Percentiles rank a stretch among this genome's conserved stretches.
Conservation (phyloP, 2,113 vertebrate genomes). For the Emydocephalus ijimae region DNA sequence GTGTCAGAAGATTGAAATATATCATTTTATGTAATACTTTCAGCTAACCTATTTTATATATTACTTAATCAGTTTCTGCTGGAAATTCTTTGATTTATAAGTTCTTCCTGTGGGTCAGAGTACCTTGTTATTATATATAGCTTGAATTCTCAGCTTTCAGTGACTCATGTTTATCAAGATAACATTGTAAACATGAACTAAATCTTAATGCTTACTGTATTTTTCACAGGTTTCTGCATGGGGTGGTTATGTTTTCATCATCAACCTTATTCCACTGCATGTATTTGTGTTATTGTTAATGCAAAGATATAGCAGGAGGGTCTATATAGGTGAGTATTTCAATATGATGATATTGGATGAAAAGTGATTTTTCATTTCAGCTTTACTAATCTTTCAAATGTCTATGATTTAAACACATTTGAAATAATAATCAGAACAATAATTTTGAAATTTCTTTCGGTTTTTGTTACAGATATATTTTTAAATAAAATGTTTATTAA, state of each 20-base stretch:
- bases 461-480: neutral
- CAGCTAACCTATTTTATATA: neutral
- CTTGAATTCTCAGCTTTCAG: neutral
- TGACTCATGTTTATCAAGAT: neutral
- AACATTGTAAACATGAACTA: neutral
- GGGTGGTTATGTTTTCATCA: conserved; percentile 98
- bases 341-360: neutral
- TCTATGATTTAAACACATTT: neutral
- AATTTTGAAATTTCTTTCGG: neutral
- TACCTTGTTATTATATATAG: neutral
- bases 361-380: neutral
- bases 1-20: neutral
- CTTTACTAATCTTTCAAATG: neutral
- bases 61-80: neutral
- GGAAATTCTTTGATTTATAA: too few relatives aligned
- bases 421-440: neutral
- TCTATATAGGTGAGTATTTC: conserved; percentile 91
- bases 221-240: conserved; percentile 91
- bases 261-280: conserved; percentile 98
- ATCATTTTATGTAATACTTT: neutral
- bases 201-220: conserved; percentile 32
- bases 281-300: conserved; percentile 96
- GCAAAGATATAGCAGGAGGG: conserved; percentile 95
- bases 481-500: neutral
- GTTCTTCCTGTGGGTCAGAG: neutral